Conservation (phyloP, 35 echinoderm and acorn worm species). For the Eucidaris tribuloides region DNA sequence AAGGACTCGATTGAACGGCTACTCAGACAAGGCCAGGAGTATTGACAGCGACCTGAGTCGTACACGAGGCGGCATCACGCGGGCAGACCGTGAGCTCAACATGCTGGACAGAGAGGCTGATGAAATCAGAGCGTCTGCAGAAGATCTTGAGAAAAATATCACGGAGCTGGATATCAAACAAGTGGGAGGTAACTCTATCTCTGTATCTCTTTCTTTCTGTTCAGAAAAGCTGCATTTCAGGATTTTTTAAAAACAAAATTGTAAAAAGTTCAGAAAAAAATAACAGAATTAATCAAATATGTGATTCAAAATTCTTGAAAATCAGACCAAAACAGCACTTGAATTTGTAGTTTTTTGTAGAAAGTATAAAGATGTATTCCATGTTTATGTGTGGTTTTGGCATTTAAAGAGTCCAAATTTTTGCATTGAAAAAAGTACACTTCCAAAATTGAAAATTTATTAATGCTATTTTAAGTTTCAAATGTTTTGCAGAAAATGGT, state of each 20-base stretch:
- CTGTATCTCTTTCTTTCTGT: neutral
- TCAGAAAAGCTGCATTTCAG: neutral
- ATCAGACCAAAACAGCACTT: neutral
- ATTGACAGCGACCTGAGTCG: conserved; percentile 37
- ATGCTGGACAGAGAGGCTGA: conserved; percentile 19
- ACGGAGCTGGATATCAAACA: conserved; percentile 37
- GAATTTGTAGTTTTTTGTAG: neutral
- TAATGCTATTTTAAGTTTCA: no score
- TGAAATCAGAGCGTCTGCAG: conserved; percentile 41
- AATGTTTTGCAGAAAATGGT: no score
- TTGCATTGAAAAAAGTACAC: no score
- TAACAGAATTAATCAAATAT: neutral
- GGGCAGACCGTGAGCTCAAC: conserved; percentile 63
- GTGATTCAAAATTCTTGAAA: neutral
- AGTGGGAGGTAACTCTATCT: conserved; percentile 64
- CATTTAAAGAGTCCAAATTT: no score
- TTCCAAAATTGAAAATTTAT: no score
- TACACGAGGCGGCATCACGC: conserved; percentile 11
- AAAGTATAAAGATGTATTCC: neutral
- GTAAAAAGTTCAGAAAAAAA: neutral
- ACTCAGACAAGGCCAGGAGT: conserved; percentile 17
- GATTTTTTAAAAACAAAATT: neutral
- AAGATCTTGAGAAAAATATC: conserved; percentile 47
- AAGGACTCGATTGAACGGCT: conserved; percentile 25
- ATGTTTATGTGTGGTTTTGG: no score